A percentile compares a stretch with the other conserved stretches of the same genome.
Evolutionary conservation across 2,888 invertebrate species (phyloP).

Genomic region (Drosophila picticornis): DNA sequence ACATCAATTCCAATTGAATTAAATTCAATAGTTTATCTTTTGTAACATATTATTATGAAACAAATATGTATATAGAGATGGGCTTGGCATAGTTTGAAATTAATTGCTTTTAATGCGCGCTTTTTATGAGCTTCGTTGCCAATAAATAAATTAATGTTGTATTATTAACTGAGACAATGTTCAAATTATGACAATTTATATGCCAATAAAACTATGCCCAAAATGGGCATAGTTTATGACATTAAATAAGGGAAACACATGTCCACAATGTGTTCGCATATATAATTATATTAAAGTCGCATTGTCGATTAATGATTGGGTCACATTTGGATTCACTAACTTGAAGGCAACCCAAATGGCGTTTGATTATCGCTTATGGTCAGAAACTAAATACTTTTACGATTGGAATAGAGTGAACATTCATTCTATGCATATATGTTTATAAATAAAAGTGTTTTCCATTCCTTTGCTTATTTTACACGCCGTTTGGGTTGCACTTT

Average conservation of each 20-base stretch:
- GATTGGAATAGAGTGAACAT: constrained; percentile 3
- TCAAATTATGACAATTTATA: constrained; percentile 63
- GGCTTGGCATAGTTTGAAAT: constrained; percentile 40
- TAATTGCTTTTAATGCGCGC: constrained; percentile 60
- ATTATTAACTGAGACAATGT: constrained; percentile 71
- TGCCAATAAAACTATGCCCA: constrained; percentile 38
- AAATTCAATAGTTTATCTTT: constrained; percentile 27
- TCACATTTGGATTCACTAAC: constrained; percentile 2
- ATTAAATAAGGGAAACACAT: constrained; percentile 22
- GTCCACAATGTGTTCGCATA: constrained; percentile 43
- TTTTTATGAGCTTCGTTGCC: constrained; percentile 28
- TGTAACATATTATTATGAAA: constrained; percentile 16
- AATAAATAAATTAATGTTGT: constrained; percentile 68
- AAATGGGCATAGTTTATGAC: constrained; percentile 32
- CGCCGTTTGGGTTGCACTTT: constrained; percentile 60
- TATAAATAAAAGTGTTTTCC: not conserved
- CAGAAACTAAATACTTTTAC: not conserved
- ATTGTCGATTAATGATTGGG: constrained; percentile 19
- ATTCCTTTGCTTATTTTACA: not conserved
- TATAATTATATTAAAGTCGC: constrained; percentile 37
- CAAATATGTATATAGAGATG: not conserved
- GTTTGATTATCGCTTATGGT: not conserved
- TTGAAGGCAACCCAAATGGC: not conserved
- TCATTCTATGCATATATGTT: not conserved
- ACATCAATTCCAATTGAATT: constrained; percentile 56